Conservation (phyloP, 2,113 vertebrate genomes). For the Toxotes chatareus region DNA sequence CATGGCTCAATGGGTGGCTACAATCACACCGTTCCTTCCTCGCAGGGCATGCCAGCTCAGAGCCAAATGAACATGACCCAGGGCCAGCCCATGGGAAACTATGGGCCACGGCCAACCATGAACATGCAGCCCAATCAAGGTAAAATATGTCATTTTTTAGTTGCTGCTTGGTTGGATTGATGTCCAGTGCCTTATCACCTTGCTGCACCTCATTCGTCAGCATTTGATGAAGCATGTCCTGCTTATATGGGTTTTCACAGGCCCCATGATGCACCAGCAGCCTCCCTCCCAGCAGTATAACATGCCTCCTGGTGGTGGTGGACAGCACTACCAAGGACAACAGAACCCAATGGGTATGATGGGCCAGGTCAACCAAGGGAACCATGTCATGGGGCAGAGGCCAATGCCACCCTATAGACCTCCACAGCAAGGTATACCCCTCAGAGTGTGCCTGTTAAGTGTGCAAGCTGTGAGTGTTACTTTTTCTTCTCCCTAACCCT, state of each 20-base stretch:
- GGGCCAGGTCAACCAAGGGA: conserved; percentile 95
- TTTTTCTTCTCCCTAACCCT: conserved; percentile 70
- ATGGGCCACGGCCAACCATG: conserved; percentile 96
- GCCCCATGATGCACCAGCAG: conserved; percentile 99
- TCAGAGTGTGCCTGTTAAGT: conserved; percentile 53
- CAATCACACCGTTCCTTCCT: conserved; percentile 93
- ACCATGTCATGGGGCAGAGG: conserved; percentile 97
- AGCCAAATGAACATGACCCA: conserved; percentile 98
- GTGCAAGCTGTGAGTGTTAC: conserved; percentile 64
- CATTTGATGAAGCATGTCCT: neutral
- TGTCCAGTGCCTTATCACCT: neutral
- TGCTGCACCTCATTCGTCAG: neutral
- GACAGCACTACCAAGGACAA: conserved; percentile 97
- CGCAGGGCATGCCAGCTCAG: conserved; percentile 94
- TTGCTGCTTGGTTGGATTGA: neutral
- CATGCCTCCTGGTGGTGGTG: conserved; percentile 93
- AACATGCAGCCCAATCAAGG: conserved; percentile 98
- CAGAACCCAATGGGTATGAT: conserved; percentile 98
- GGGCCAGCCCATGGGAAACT: conserved; percentile 95
- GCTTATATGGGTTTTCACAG: conserved; percentile 71
- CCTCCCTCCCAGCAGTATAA: conserved; percentile 96
- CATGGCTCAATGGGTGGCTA: conserved; percentile 97
- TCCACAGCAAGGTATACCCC: conserved; percentile 93
- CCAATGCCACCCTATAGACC: conserved; percentile 98
- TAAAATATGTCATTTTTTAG: conserved; percentile 63